A percentile compares a stretch with the other conserved stretches of the same genome.
Evolutionary conservation across 2,797 vertebrate genomes (phyloP).

Genomic region (Fringilla coelebs): DNA sequence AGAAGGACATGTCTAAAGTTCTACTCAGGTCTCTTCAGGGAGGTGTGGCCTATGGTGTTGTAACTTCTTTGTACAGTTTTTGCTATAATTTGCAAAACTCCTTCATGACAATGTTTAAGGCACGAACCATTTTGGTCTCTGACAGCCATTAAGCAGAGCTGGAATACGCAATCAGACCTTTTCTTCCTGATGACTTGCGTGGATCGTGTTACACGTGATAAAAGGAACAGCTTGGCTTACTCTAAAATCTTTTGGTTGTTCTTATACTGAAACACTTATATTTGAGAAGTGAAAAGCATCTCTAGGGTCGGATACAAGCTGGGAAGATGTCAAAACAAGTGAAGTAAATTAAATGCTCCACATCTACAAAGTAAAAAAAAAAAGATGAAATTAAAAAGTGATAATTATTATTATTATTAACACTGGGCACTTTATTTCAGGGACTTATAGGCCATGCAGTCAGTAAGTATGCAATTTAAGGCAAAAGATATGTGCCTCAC

Average conservation of each 20-base stretch:
- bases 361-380: not conserved
- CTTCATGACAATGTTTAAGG: not conserved
- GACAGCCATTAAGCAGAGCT: not conserved
- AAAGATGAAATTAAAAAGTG: not conserved
- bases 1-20: no score
- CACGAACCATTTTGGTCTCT: not conserved
- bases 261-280: not conserved
- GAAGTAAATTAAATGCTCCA: not conserved
- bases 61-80: not conserved
- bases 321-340: not conserved
- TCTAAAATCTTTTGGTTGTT: not conserved
- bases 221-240: not conserved
- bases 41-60: rapidly evolving
- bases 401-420: not conserved
- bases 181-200: not conserved
- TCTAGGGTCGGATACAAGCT: not conserved
- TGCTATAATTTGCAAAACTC: not conserved
- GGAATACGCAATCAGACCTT: not conserved
- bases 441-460: not conserved
- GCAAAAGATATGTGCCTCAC: not conserved
- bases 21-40: not conserved
- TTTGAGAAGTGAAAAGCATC: not conserved
- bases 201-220: not conserved
- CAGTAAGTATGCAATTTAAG: not conserved
- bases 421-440: not conserved